Evolutionary conservation across 2,113 vertebrate genomes (phyloP), one percentile per base, ranked within the genome.

Genomic region (Aspiorhynchus laticeps): DNA sequence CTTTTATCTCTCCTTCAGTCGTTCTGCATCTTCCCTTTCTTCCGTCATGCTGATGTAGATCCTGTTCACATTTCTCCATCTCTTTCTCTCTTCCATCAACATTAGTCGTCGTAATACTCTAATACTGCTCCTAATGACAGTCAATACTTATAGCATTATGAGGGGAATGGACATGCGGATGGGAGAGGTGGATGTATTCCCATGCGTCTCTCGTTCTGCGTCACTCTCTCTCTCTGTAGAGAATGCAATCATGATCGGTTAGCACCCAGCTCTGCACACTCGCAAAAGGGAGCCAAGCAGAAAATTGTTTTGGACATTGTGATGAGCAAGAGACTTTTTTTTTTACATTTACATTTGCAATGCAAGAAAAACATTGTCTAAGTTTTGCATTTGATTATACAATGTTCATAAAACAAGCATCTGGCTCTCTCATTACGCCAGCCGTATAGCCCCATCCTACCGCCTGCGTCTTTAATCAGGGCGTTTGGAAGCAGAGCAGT

Each of bases 281-380:
- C 53, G 73, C 77, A 91, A 73, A 71, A 61, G 63, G 31, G 93
- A 95, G 91, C 92, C 94, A 93, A 94, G 94, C 94, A 95, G 93
- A 95, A 95, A 95, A 95, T 95, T 93, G 93, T 95, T 95, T 94
- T 94, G 94, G 94, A 94, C 92, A 93, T 90, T 83, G 87, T 91
- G 93, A 94, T 93, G 93, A 91, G 91, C 90, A 89, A 88, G 90
- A 76, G 12, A 21, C 17, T 81, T 83, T 78, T 48, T 43, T 89
- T 91, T 94, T 94, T 93, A 92, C 93, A 94, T 95, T 94, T 94
- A 93, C 93, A 95, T 95, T 93, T 94, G 94, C 94, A 94, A 95
- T 94, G 93, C 90, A 94, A 92, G 80, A 83, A 53, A 77, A 88
- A 80, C 31, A 74, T 46, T 69, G 90, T 90, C 88, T 92, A 93